phyloP scores from a whole-genome alignment of 1,140 invertebrate species.

The Bombus difficillimus region DNA sequence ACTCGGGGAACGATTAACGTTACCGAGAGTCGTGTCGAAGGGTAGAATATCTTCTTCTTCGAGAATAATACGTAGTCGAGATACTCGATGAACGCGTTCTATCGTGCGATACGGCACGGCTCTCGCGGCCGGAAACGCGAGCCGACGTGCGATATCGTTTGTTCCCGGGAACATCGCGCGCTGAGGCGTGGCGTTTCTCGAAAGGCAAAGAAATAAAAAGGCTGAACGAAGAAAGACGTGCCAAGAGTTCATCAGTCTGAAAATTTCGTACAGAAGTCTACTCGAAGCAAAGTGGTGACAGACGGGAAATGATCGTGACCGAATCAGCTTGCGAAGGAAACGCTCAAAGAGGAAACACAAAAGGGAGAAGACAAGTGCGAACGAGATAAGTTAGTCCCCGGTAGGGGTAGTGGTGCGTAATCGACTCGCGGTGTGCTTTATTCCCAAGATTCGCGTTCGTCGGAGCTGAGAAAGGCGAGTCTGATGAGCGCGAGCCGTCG shows the following conservation, averaged over 20 bases:
- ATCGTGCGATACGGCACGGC: neutral
- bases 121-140: neutral
- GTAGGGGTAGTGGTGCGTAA: neutral
- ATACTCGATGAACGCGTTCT: neutral
- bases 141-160: constrained; percentile 8
- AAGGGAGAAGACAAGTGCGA: neutral
- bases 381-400: neutral
- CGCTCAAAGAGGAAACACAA: too few species aligned
- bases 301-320: neutral
- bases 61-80: neutral
- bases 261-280: too few species aligned
- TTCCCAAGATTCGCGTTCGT: constrained; percentile 1
- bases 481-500: neutral
- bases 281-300: too few species aligned
- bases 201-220: neutral
- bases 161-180: neutral
- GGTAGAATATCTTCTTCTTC: neutral
- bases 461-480: neutral
- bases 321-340: too few species aligned
- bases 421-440: neutral
- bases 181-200: neutral
- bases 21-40: neutral
- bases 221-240: neutral
- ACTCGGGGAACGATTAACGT: neutral
- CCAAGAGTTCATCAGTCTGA: too few species aligned